These are phyloP conservation scores for Drosophila mulleri DNA, from an alignment of 2,888 invertebrate genomes.

Conservation along the genomic window DNA sequence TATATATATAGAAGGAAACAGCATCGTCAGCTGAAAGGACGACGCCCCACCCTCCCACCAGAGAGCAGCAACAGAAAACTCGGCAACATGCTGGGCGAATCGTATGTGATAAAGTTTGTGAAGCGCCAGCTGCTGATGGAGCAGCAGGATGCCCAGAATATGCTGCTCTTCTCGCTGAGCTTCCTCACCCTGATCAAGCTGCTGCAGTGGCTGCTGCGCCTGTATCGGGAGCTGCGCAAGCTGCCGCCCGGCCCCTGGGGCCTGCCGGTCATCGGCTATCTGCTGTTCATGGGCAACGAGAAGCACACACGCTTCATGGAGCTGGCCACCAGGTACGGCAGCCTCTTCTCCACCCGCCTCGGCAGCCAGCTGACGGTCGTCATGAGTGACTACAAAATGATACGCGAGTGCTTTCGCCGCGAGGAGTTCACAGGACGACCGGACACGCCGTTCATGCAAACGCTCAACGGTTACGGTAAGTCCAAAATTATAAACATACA, in stretches of 20 bases:
- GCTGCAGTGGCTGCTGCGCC: conserved; percentile 83
- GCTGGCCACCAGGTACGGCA: conserved; percentile 91
- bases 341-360: conserved; percentile 92
- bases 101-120: conserved; percentile 82
- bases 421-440: conserved; percentile 96
- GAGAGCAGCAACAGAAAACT: neutral
- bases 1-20: neutral
- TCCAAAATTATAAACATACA: conserved; percentile 15
- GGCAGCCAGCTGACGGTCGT: conserved; percentile 94
- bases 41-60: neutral
- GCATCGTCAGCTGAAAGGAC: conserved; percentile 6
- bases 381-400: conserved; percentile 93
- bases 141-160: conserved; percentile 81
- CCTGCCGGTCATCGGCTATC: conserved; percentile 92
- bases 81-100: conserved; percentile 70
- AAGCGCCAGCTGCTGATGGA: conserved; percentile 80
- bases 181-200: conserved; percentile 82
- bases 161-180: conserved; percentile 82
- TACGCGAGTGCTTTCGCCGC: conserved; percentile 93
- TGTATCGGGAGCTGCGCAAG: conserved; percentile 83
- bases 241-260: conserved; percentile 96
- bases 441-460: conserved; percentile 93
- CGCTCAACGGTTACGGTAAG: conserved; percentile 96
- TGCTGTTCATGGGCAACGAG: conserved; percentile 91
- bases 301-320: conserved; percentile 92